A percentile compares a stretch with the other conserved stretches of the same genome.
Conservation (phyloP, 1,140 invertebrate species). For the Microplitis demolitor region DNA sequence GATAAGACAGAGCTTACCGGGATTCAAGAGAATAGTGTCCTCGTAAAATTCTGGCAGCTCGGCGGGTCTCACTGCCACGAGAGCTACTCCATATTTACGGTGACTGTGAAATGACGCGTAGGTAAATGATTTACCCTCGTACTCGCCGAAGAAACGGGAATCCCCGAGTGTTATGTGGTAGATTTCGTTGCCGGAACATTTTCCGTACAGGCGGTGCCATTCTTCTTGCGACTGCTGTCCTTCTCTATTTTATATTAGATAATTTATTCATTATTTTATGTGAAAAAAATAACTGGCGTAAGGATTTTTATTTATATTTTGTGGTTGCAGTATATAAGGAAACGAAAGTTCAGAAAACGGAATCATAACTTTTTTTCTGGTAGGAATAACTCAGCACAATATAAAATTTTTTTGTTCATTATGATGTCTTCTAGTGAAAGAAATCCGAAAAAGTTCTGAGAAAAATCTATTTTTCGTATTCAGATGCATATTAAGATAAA, state of each 20-base stretch:
- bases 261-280: neutral
- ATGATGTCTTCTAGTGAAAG: too few species aligned
- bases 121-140: conserved; percentile 97
- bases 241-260: conserved; percentile 70
- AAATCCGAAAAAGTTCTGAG: too few species aligned
- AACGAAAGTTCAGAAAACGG: too few species aligned
- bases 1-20: conserved; percentile 54
- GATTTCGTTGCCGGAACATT: conserved; percentile 98
- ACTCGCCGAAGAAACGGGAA: conserved; percentile 96
- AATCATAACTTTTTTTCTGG: too few species aligned
- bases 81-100: conserved; percentile 95
- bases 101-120: conserved; percentile 99
- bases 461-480: too few species aligned
- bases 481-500: too few species aligned
- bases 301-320: too few species aligned
- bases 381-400: too few species aligned
- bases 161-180: conserved; percentile 96
- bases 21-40: conserved; percentile 94
- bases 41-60: conserved; percentile 94
- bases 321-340: too few species aligned
- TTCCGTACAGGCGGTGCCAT: conserved; percentile 95
- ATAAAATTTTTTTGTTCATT: too few species aligned
- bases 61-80: conserved; percentile 91
- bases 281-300: too few species aligned
- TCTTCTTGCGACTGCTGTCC: conserved; percentile 96